phyloP scores from a whole-genome alignment of 2,113 vertebrate genomes.

The Aramus guarauna region DNA sequence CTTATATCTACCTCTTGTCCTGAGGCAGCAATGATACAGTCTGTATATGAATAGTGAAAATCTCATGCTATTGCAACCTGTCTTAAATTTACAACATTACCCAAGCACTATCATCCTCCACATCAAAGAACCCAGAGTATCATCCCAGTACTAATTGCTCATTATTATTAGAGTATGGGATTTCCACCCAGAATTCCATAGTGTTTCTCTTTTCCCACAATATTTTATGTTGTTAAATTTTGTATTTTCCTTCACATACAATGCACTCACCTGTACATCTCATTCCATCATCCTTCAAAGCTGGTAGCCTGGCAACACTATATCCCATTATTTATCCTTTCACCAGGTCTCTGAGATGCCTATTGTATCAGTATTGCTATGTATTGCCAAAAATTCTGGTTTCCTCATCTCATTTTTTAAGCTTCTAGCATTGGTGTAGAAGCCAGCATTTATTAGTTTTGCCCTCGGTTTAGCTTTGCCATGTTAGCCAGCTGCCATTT shows the following conservation, averaged over 20 bases:
- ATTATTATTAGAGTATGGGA: not conserved
- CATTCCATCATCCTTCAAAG: not conserved
- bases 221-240: not conserved
- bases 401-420: not conserved
- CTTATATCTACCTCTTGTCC: not conserved
- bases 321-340: conserved; percentile 9
- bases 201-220: not conserved
- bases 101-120: not conserved
- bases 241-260: not conserved
- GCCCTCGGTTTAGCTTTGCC: not conserved
- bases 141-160: not conserved
- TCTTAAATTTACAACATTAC: not conserved
- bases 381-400: not conserved
- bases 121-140: not conserved
- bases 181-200: not conserved
- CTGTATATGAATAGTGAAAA: not conserved
- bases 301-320: not conserved
- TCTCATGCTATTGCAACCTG: not conserved
- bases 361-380: not conserved
- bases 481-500: not conserved
- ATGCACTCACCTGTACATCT: not conserved
- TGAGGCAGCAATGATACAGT: not conserved
- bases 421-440: not conserved
- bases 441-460: not conserved
- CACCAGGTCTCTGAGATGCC: not conserved